Evolutionary conservation across 2,113 vertebrate species (phyloP).

Genomic region (Mystacornis crossleyi): DNA sequence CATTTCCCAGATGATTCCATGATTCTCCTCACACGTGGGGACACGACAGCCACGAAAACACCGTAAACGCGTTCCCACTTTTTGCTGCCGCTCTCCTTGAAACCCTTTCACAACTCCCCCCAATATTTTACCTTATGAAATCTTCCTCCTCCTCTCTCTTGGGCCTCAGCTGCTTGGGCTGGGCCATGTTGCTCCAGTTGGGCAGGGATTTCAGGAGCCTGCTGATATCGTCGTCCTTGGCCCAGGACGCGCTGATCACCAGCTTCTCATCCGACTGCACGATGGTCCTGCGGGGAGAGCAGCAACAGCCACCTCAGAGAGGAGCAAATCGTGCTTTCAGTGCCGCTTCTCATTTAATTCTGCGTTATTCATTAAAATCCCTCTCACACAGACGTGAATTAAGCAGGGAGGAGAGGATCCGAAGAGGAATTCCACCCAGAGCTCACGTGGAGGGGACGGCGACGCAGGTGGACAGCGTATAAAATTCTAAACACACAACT

Average conservation of each 20-base stretch:
- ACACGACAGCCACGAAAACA: not conserved
- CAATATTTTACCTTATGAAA: slow-evolving; percentile 81
- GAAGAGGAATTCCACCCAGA: not conserved
- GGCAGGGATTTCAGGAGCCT: slow-evolving; percentile 93
- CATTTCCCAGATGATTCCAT: not conserved
- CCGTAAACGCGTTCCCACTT: rapidly evolving
- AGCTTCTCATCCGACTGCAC: slow-evolving; percentile 95
- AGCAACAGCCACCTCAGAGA: not conserved
- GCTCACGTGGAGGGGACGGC: rapidly evolving
- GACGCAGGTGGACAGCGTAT: rapidly evolving
- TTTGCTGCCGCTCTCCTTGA: not conserved
- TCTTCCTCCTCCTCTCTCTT: slow-evolving; percentile 98
- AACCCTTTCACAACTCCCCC: not conserved
- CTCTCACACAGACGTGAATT: rapidly evolving
- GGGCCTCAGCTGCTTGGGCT: slow-evolving; percentile 89
- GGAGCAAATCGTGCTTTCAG: not conserved
- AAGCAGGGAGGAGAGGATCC: not conserved
- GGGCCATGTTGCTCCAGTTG: slow-evolving; percentile 95
- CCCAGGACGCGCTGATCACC: slow-evolving; percentile 96
- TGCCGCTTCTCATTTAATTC: rapidly evolving
- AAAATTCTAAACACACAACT: not conserved
- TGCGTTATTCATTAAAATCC: rapidly evolving
- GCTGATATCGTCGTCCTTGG: slow-evolving; percentile 98
- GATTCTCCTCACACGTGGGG: not conserved
- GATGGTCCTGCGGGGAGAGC: slow-evolving; percentile 75